Percentiles rank a stretch among this genome's conserved stretches.
phyloP scores from a whole-genome alignment of 1,140 invertebrate species.

The Probaryconus sp. region DNA sequence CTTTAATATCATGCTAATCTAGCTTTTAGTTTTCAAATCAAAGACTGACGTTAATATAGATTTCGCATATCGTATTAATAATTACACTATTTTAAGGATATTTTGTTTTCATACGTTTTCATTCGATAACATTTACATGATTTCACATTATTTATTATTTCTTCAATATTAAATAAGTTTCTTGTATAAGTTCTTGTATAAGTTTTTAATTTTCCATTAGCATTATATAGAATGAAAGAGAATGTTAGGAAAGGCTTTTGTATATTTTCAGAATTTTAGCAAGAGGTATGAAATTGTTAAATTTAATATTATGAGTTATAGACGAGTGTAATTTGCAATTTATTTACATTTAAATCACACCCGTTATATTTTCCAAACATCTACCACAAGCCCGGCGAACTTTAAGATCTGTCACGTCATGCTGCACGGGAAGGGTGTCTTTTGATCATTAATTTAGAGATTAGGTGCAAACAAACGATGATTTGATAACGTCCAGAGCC shows the following conservation, averaged over 20 bases:
- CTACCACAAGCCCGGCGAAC: constrained; percentile 60
- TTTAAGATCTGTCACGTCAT: constrained; percentile 75
- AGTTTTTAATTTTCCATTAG: no score
- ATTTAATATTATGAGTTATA: constrained; percentile 1
- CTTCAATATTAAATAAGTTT: no score
- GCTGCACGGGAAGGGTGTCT: constrained; percentile 64
- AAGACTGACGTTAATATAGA: constrained; percentile 47
- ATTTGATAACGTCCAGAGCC: constrained; percentile 77
- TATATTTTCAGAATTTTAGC: no score
- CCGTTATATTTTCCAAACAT: constrained; percentile 55
- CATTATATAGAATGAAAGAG: no score
- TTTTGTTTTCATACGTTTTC: constrained; percentile 19
- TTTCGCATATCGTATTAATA: constrained; percentile 53
- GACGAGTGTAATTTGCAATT: background rate
- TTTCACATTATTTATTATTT: background rate
- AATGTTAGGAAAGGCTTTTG: no score
- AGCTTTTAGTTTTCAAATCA: constrained; percentile 58
- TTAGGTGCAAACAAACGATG: constrained; percentile 77
- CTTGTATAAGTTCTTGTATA: no score
- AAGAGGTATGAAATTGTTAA: background rate
- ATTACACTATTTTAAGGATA: constrained; percentile 30
- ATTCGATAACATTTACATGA: constrained; percentile 10
- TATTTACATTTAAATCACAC: constrained; percentile 39
- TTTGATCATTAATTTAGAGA: constrained; percentile 78
- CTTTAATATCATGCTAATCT: constrained; percentile 59